A percentile compares a stretch with the other conserved stretches of the same genome.
Evolutionary conservation across 2,888 invertebrate species (phyloP).

Genomic region (Alentia gelatinosa): DNA sequence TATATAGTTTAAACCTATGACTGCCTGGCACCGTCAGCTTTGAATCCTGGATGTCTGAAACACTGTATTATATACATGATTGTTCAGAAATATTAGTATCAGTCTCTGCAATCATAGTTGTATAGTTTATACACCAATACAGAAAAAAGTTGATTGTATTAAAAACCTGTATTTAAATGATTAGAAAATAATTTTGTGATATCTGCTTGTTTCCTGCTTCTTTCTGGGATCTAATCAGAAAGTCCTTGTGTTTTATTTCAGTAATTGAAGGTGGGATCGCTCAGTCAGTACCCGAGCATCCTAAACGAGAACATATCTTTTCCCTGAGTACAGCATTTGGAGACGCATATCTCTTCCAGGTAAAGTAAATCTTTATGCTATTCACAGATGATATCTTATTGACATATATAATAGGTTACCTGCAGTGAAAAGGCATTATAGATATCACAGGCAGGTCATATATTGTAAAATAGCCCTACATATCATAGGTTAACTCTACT

Average conservation of each 20-base stretch:
- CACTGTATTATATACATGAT: no score
- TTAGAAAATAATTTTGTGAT: no score
- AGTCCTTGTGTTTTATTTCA: conserved; percentile 66
- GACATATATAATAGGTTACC: not conserved
- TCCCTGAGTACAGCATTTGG: conserved; percentile 98
- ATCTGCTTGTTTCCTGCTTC: no score
- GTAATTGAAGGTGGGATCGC: conserved; percentile 86
- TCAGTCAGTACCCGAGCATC: conserved; percentile 99
- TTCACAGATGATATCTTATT: not conserved
- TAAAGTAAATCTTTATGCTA: conserved; percentile 68
- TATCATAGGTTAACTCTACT: not conserved
- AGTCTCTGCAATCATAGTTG: no score
- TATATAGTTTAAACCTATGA: not conserved
- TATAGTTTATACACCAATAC: no score
- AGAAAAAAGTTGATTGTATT: no score
- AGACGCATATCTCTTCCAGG: conserved; percentile 98
- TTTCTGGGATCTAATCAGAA: no score
- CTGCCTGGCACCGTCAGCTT: not conserved
- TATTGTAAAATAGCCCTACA: not conserved
- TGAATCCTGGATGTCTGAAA: not conserved
- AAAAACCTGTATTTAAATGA: no score
- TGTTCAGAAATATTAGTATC: no score
- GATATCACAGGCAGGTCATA: not conserved
- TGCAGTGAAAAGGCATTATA: not conserved
- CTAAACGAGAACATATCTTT: conserved; percentile 98